Base-by-base conservation (phyloP, 2,797 vertebrate genomes). In the Enoplosus armatus region DNA sequence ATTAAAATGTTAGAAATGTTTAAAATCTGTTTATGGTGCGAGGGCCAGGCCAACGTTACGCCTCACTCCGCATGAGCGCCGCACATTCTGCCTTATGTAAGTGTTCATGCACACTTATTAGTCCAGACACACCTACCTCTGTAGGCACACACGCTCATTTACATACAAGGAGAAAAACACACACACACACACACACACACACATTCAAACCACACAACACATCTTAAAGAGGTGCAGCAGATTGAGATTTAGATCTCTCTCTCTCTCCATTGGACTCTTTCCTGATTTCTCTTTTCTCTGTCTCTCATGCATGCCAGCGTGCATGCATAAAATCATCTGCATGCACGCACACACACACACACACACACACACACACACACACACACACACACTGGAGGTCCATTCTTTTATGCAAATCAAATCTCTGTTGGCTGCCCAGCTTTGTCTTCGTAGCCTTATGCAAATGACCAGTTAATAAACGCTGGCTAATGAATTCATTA, bases 401-500 rank as follows among this genome's bases (percentile, higher is more conserved):
- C 48, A 53, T 26, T 55, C 66, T 47, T 76, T 67, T 62, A 58
- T 85, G 82, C 78, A 84, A 85, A 83, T 88, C 75, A 86, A 76
- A 75, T 79, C 56, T 81, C 80, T 55, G 62, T 56, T 61, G 73
- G 68, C 65, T 59, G 61, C 15, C 43, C 68, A 43, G 79, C 58
- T 82, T 74, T 69, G 73, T 79, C 84, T 85, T 33, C 86, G 72
- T 76, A 63, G 73, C 55, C 39, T 73, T 72, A 88, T 90, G 89
- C 78, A 85, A 88, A 90, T 89, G 64, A 75, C 16, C 55, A 61
- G 59, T 72, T 90, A 83, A 76, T 83, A 86, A 77, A 81, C 61
- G 65, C 60, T 43, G 55, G 69, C 77, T 85, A 88, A 89, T 87
- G 64, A 88, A 89, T 89, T 89, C 74, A 87, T 88, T 86, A 82